Evolutionary conservation across 2,113 vertebrate species (phyloP), one percentile per base, ranked within the genome.

Genomic region (Taxidea taxus): DNA sequence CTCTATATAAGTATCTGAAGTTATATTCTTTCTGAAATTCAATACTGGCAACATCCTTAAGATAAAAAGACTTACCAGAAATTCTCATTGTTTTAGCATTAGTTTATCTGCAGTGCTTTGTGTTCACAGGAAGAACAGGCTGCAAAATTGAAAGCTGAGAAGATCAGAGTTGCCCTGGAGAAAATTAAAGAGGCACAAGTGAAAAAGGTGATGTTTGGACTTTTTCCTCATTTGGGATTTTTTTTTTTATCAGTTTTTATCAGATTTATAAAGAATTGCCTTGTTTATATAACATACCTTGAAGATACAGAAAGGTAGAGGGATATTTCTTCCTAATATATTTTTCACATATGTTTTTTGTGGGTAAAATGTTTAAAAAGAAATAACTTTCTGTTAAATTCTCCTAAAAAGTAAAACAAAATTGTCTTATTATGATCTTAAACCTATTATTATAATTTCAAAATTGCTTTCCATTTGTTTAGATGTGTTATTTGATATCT

Each of bases 161-260:
- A 99, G 99, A 99, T 99, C 93, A 99, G 99, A 96, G 99, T 99
- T 88, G 99, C 99, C 0, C 98, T 99, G 98, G 99, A 99, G 98
- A 99, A 99, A 98, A 99, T 99, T 99, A 99, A 99, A 98, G 99
- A 99, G 98, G 99, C 99, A 29, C 99, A 99, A 98, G 99, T 99
- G 84, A 99, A 99, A 99, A 99, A 99, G 99, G 99, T 99, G 98
- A 97, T 74, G 92, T 56, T 83, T 92, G 81, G 68, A 29, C 44
- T 78, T 95, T 86, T 56, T 72, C 25, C 31, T 81, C 16, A 0
- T 72, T 64, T 91, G 81, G 44, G 49, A 51, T 84, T 91, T 94
- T 89, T 91, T 94, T 89, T 47, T 31, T 68, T 20, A 62, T 77
- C 34, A 37, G 20, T 82, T 80, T 90, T 96, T 62, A 31, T 47